Evolutionary conservation across 2,113 vertebrate species (phyloP), one percentile per base, ranked within the genome.

Genomic region (Zosterops hypoxanthus): DNA sequence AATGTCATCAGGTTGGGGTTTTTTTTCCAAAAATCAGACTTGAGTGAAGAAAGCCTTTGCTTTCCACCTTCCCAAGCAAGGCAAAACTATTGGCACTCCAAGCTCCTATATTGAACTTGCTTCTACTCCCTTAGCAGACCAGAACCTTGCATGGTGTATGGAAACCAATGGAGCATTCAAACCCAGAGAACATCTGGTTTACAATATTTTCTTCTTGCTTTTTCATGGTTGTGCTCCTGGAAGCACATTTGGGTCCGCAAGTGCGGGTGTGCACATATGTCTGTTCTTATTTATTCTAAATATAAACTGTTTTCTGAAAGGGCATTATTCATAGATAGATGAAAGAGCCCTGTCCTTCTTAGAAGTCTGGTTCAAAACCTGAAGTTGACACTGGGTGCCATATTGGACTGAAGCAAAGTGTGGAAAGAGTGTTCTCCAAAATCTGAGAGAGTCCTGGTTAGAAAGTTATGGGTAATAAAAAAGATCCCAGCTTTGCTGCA

Each of bases 271-370:
- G 63, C 69, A 69, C 41, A 3, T 64, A 59, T 71, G 82, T 68
- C 93, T 96, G 86, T 64, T 92, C 95, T 83, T 94, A 94, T 93
- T 96, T 96, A 94, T 86, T 86, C 94, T 90, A 92, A 94, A 88
- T 90, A 96, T 83, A 92, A 94, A 78, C 76, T 70, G 72, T 81
- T 93, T 93, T 95, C 80, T 94, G 88, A 94, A 86, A 88, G 86
- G 68, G 66, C 52, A 68, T 93, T 93, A 86, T 78, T 96, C 92
- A 94, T 71, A 55, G 26, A 23, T 11, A 86, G 85, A 93, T 92
- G 88, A 96, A 97, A 96, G 82, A 52, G 44, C 4, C 2, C 41
- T 91, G 47, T 44, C 82, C 79, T 88, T 86, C 93, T 77, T 11
- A 63, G 75, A 85, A 75, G 56, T 68, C 89, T 92, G 90, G 76